These are phyloP conservation scores for Ctenopoma kingsleyae DNA, from an alignment of 2,797 vertebrate genomes.

Conservation along the genomic window DNA sequence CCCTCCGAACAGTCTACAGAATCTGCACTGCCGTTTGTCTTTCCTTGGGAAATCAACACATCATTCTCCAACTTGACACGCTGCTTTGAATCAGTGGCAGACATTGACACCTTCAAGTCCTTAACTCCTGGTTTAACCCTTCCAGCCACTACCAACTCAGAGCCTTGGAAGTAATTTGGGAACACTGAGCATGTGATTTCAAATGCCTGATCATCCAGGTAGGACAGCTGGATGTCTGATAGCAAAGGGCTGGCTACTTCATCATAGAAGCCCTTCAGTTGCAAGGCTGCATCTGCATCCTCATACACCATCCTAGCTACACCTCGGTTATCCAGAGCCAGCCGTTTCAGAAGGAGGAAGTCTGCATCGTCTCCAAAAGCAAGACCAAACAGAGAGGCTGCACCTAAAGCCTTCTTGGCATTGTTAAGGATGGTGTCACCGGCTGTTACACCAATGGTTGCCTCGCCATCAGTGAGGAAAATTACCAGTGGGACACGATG, in stretches of 20 bases:
- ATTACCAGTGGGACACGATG: constrained; percentile 86
- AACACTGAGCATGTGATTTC: constrained; percentile 85
- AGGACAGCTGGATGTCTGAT: constrained; percentile 87
- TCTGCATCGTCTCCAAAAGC: constrained; percentile 91
- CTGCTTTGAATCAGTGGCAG: constrained; percentile 78
- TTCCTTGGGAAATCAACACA: constrained; percentile 55
- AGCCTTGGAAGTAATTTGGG: constrained; percentile 90
- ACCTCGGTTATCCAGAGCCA: constrained; percentile 88
- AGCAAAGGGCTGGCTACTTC: constrained; percentile 90
- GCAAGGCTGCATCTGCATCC: constrained; percentile 86
- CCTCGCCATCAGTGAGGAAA: constrained; percentile 90
- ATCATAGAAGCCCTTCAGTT: constrained; percentile 89
- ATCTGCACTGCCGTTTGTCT: constrained; percentile 59
- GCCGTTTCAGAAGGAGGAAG: constrained; percentile 84
- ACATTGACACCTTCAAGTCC: constrained; percentile 82
- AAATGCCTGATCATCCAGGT: constrained; percentile 83
- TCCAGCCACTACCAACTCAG: constrained; percentile 89
- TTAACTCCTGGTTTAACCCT: constrained; percentile 80
- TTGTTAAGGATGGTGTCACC: constrained; percentile 85
- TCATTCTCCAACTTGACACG: constrained; percentile 81
- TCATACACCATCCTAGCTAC: constrained; percentile 87
- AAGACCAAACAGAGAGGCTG: constrained; percentile 86
- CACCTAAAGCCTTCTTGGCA: constrained; percentile 79
- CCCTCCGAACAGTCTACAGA: constrained; percentile 62
- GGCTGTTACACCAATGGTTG: constrained; percentile 85